These are phyloP conservation scores for Cacoxenus indagator DNA, from an alignment of 2,888 invertebrate genomes.

Conservation along the genomic window DNA sequence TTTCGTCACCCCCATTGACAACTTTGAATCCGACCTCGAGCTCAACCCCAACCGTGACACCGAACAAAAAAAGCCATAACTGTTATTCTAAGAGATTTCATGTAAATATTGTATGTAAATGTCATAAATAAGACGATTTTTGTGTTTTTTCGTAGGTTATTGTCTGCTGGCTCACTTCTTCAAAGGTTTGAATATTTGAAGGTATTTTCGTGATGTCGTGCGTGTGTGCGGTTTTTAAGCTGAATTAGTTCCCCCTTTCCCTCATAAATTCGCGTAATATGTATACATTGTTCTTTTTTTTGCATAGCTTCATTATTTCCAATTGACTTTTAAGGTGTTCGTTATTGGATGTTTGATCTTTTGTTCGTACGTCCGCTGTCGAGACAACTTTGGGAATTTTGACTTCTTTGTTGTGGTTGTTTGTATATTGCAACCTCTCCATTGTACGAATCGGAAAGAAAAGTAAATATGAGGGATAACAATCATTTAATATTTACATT, in stretches of 20 bases:
- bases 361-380: background rate
- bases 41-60: background rate
- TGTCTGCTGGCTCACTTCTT: no score
- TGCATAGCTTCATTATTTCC: conserved; percentile 18
- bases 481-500: conserved; percentile 12
- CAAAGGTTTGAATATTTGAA: no score
- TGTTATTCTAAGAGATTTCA: conserved; percentile 62
- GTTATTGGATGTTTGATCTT: conserved; percentile 9
- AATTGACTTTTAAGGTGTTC: conserved; percentile 19
- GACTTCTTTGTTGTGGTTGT: background rate
- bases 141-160: conserved; percentile 49
- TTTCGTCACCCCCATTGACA: background rate
- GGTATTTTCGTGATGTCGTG: conserved; percentile 35
- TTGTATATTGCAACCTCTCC: background rate
- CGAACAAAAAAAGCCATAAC: conserved; percentile 48
- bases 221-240: conserved; percentile 64
- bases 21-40: background rate
- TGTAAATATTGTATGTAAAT: conserved; percentile 61
- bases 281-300: background rate
- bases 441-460: background rate
- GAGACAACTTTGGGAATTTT: background rate
- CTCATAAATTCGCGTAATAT: background rate
- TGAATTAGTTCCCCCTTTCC: conserved; percentile 50
- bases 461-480: background rate
- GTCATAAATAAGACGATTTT: conserved; percentile 60